phyloP scores from a whole-genome alignment of 1,140 invertebrate genomes.

The Subanguina moxae region DNA sequence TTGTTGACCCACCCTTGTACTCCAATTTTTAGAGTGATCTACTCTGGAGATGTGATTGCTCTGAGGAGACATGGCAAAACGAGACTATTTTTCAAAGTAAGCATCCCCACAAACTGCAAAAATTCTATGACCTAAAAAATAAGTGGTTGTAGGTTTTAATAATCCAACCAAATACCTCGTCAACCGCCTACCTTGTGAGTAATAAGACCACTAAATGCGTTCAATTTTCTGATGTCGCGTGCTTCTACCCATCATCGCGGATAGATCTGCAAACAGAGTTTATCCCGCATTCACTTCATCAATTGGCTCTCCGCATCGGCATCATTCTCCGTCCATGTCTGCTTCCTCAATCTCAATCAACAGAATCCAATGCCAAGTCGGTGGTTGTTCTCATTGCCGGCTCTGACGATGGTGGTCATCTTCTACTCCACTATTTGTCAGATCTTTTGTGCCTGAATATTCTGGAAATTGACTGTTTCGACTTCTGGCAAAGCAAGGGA shows the following conservation, averaged over 20 bases:
- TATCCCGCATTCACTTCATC: neutral
- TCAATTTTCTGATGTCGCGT: too few relatives aligned
- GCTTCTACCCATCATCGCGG: too few relatives aligned
- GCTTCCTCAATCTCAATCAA: neutral
- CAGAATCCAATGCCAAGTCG: neutral
- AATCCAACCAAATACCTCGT: too few relatives aligned
- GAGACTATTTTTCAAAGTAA: too few relatives aligned
- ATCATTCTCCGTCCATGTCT: conserved; percentile 1
- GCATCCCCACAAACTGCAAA: too few relatives aligned
- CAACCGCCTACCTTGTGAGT: too few relatives aligned
- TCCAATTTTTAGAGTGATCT: conserved; percentile 4
- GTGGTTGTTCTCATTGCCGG: conserved; percentile 23
- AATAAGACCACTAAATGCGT: too few relatives aligned
- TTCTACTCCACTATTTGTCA: conserved; percentile 19
- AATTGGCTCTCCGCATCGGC: neutral
- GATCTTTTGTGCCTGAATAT: conserved; percentile 20
- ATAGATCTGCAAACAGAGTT: neutral
- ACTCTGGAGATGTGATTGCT: conserved; percentile 10
- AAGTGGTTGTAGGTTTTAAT: too few relatives aligned
- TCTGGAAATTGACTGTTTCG: conserved; percentile 28
- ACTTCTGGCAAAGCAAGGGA: conserved; percentile 34
- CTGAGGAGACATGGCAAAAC: neutral
- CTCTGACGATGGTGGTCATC: conserved; percentile 9
- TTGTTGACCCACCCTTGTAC: too few relatives aligned
- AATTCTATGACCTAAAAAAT: too few relatives aligned